phyloP scores from a whole-genome alignment of 2,113 vertebrate genomes.

The Notothenia rossii region DNA sequence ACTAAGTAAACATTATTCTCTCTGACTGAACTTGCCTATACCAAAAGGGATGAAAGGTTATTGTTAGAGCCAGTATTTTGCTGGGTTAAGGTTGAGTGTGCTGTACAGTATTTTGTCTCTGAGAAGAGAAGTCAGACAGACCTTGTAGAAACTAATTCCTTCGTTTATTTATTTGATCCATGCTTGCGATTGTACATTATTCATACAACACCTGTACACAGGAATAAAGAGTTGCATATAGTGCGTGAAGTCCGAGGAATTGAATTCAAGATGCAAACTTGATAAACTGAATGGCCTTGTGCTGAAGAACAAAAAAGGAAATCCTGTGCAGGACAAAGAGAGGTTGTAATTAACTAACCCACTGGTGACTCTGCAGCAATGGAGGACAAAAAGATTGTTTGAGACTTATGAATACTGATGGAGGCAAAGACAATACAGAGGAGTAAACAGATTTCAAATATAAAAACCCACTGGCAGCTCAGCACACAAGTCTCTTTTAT shows the following conservation, averaged over 20 bases:
- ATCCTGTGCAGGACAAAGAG: background rate
- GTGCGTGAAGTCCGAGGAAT: slow-evolving; percentile 18
- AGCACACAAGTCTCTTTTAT: slow-evolving; percentile 50
- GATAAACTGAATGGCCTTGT: slow-evolving; percentile 4
- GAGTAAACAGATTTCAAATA: slow-evolving; percentile 35
- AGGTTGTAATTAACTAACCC: background rate
- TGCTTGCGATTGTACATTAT: slow-evolving; percentile 1
- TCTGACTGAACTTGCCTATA: background rate
- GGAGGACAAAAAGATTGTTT: slow-evolving; percentile 24
- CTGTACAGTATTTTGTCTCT: background rate
- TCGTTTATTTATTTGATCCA: background rate
- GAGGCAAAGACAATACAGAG: slow-evolving; percentile 25
- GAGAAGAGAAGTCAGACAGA: slow-evolving; percentile 13
- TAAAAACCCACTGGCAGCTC: slow-evolving; percentile 51
- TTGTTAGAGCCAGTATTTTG: no score
- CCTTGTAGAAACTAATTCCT: slow-evolving; percentile 7
- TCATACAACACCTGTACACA: background rate
- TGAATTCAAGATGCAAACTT: slow-evolving; percentile 20
- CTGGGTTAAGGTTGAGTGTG: no score
- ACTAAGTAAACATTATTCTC: background rate
- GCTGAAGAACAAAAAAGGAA: background rate
- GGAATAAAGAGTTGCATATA: slow-evolving; percentile 8
- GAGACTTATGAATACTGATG: slow-evolving; percentile 17
- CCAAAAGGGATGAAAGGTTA: background rate
- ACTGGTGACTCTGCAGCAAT: slow-evolving; percentile 25